Evolutionary conservation across 2,113 vertebrate species (phyloP), one percentile per base, ranked within the genome.

Genomic region (Anser brachyrhynchus): DNA sequence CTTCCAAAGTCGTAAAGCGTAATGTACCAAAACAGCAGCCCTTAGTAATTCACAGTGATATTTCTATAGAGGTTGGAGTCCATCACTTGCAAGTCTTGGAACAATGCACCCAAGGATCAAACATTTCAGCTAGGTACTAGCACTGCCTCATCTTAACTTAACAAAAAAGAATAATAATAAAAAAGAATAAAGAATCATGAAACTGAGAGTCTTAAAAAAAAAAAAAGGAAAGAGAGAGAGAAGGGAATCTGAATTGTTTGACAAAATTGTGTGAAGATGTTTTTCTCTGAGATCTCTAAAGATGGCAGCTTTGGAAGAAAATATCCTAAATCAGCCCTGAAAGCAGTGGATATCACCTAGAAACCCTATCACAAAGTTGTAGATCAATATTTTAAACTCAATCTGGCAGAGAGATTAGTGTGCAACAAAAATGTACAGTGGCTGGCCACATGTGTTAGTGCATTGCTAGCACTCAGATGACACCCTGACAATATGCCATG

Each of bases 391-490:
- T 87, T 87, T 10, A 55, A 75, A 46, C 43, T 64, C 67, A 54
- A 4, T 4, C 57, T 82, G 52, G 37, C 14, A 64, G 44, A 74
- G 46, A 86, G n/a, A 13, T 19, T 13, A 15, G 1, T 1, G 14
- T 15, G 31, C 31, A 49, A 65, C 73, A 74, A 25, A 1, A 5
- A 44, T 1, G 25, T 4, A 33, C 55, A 41, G 78, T 65, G 76
- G 49, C 72, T 82, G 66, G 39, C 19, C 4, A 6, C 1, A n/a
- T n/a, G 44, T 13, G 52, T 19, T 33, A 22, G 31, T 41, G 65
- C 54, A 15, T 4, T 9, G 23, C 23, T 52, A 64, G 9, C 1
- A 1, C 58, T 71, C 75, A 55, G 35, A 17, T 0, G 5, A 52
- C 66, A 51, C 52, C 21, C 22, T 12, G 3, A 22, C 20, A 17